phyloP scores from a whole-genome alignment of 2,113 vertebrate genomes.

The Petroica traversi region DNA sequence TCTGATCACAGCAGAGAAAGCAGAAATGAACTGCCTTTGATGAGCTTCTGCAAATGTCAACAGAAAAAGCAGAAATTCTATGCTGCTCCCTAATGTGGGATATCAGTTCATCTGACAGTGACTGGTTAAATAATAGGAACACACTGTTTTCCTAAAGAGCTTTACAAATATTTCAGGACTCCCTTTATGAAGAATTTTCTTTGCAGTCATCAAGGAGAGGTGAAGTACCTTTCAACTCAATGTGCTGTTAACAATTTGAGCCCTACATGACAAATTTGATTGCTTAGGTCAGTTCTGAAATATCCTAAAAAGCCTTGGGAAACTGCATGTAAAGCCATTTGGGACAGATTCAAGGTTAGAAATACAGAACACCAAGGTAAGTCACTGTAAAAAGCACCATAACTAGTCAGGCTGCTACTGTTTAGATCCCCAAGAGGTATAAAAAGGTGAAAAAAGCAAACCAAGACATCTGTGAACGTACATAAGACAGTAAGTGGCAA shows the following conservation, averaged over 20 bases:
- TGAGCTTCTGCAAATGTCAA: neutral
- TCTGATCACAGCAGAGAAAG: neutral
- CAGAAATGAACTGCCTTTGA: neutral
- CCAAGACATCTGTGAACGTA: neutral
- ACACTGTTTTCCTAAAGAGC: neutral
- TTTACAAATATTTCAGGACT: neutral
- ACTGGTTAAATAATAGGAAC: constrained; percentile 25
- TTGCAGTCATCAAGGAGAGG: neutral
- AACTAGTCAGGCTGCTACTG: neutral
- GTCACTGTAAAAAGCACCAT: neutral
- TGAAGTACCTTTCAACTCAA: neutral
- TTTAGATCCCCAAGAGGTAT: neutral
- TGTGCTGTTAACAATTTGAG: neutral
- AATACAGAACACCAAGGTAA: neutral
- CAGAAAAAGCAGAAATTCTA: neutral
- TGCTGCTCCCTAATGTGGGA: neutral
- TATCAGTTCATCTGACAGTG: neutral
- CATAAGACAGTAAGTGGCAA: neutral
- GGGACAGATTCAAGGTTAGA: constrained; percentile 52
- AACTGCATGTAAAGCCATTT: constrained; percentile 49
- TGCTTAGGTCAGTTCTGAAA: constrained; percentile 54
- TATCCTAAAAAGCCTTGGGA: constrained; percentile 31
- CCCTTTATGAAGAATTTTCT: neutral
- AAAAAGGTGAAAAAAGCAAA: neutral
- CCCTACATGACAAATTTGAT: neutral